Evolutionary conservation across 2,888 invertebrate genomes (phyloP), one percentile per base, ranked within the genome.

Genomic region (Caenorhabditis sulstoni): DNA sequence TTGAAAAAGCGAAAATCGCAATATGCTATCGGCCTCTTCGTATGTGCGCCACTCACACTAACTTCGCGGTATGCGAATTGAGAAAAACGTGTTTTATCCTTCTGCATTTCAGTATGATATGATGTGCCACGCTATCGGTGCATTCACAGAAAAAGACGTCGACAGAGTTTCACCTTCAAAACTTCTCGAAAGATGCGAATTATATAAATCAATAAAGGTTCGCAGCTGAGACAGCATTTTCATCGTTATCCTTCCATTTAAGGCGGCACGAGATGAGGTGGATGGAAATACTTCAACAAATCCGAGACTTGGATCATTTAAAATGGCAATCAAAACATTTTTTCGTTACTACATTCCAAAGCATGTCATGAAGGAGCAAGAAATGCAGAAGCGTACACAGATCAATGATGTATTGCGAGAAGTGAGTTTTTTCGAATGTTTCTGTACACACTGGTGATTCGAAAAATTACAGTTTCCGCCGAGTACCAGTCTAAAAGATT

Each of bases 71-170:
- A 50, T 39, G n/a, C n/a, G n/a, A n/a, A n/a, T n/a, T 29, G 14
- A 53, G 39, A 39, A 57, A 39, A 41, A 18, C 55, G 29, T 5
- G 23, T 53, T n/a, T 29, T 14, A 53, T 12, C 3, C 20, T 41
- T 39, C 14, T 18, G 37, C 9, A 44, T 58, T 58, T 20, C 58
- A 59, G 59, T 59, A 59, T 12, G 59, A 59, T 4, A 59, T 59
- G 59, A 59, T 59, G 59, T 41, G 44, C 29, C 2, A 4, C 1
- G 47, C 47, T 3, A 20, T 29, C 29, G 59, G 45, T 9, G 29
- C 20, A 1, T 8, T 11, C 3, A 47, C 59, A 3, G 47, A 2
- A 47, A 12, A 29, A 12, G 59, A 45, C 0, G 8, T 59, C 22
- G 45, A 35, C 12, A 16, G 3, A 18, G 8, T 11, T 3, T 16